Evolutionary conservation across 1,140 invertebrate genomes (phyloP).

Genomic region (Orussus abietinus): DNA sequence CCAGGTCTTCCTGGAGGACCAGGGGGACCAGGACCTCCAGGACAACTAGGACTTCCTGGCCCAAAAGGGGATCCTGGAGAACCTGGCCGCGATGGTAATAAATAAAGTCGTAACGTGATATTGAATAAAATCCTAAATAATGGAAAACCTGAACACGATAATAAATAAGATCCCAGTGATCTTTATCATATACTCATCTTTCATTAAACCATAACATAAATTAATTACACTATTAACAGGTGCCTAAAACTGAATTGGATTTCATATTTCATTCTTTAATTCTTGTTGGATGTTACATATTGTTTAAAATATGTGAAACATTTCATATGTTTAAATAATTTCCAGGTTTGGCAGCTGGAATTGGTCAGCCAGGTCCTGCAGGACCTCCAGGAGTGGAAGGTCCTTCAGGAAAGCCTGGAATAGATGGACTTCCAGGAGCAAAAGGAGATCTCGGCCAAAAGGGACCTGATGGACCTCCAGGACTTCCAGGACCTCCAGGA

Average conservation of each 20-base stretch:
- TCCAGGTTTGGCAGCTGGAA: background rate
- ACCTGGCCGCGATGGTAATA: constrained; percentile 28
- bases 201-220: too few relatives aligned
- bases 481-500: constrained; percentile 34
- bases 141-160: too few relatives aligned
- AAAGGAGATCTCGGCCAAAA: constrained; percentile 39
- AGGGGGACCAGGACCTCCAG: constrained; percentile 22
- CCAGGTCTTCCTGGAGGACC: constrained; percentile 35
- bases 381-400: constrained; percentile 18
- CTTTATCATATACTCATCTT: too few relatives aligned
- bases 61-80: constrained; percentile 39
- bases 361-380: background rate
- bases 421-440: constrained; percentile 43
- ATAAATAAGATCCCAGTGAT: too few relatives aligned
- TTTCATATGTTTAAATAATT: background rate
- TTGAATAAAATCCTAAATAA: too few relatives aligned
- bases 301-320: background rate
- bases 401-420: constrained; percentile 26
- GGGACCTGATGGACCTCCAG: constrained; percentile 36
- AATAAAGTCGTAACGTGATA: background rate
- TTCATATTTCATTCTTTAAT: too few relatives aligned
- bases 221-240: too few relatives aligned
- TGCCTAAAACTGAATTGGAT: too few relatives aligned
- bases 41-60: constrained; percentile 42
- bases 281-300: too few relatives aligned